Conservation (phyloP, 2,113 vertebrate genomes). For the Deroptyus accipitrinus region DNA sequence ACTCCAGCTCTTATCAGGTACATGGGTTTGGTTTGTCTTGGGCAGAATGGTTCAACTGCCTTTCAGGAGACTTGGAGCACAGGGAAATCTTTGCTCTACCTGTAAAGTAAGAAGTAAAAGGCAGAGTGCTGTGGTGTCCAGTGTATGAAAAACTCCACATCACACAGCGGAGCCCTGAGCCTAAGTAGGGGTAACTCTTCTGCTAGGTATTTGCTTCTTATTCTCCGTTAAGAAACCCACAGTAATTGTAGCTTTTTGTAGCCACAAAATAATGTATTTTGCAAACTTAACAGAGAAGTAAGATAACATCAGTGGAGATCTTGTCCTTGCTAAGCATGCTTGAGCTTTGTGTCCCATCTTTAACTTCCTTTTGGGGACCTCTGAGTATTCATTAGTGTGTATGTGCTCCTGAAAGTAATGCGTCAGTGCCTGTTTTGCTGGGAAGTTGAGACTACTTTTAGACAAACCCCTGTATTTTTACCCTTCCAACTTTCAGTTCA, state of each 20-base stretch:
- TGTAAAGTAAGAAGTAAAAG: background rate
- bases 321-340: background rate
- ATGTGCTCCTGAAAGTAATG: fast-evolving
- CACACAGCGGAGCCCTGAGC: fast-evolving
- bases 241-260: background rate
- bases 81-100: background rate
- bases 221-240: background rate
- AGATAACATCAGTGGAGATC: background rate
- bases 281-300: background rate
- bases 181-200: background rate
- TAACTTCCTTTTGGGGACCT: background rate
- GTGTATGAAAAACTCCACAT: background rate
- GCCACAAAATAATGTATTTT: background rate
- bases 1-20: background rate
- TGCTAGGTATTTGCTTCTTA: fast-evolving
- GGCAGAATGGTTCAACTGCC: background rate
- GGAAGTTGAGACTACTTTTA: background rate
- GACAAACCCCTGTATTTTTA: background rate
- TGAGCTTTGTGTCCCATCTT: background rate
- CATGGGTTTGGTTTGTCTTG: background rate
- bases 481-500: background rate
- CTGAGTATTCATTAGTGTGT: background rate
- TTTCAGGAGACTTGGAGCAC: background rate
- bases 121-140: background rate
- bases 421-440: background rate